A percentile compares a stretch with the other conserved stretches of the same genome.
phyloP scores from a whole-genome alignment of 2,888 invertebrate genomes.

The Phalangium opilio region DNA sequence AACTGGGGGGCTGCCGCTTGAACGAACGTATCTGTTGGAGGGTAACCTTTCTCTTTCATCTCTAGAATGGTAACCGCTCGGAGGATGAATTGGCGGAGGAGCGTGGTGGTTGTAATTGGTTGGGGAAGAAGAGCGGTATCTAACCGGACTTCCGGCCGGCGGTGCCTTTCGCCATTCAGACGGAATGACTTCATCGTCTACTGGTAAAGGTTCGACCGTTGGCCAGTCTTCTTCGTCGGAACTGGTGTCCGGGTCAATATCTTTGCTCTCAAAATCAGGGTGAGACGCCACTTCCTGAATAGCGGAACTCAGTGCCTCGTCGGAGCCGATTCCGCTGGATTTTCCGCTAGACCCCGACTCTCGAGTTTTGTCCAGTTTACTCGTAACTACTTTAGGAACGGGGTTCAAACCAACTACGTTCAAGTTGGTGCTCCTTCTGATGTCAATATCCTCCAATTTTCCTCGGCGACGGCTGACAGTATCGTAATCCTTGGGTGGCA shows the following conservation, averaged over 20 bases:
- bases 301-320: conserved; percentile 17
- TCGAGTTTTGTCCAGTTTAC: conserved; percentile 8
- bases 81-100: conserved; percentile 1
- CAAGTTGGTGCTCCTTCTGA: conserved; percentile 30
- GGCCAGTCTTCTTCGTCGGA: conserved; percentile 17
- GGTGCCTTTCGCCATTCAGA: conserved; percentile 12
- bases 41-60: background rate
- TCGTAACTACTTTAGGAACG: conserved; percentile 6
- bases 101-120: background rate
- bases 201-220: conserved; percentile 6
- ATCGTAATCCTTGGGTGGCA: conserved; percentile 89
- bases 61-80: too few relatives aligned
- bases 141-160: background rate
- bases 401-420: conserved; percentile 16
- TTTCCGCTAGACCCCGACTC: conserved; percentile 11
- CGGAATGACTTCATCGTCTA: conserved; percentile 10
- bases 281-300: conserved; percentile 18
- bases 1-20: conserved; percentile 3
- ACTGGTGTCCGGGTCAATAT: conserved; percentile 17
- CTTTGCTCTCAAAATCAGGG: conserved; percentile 17
- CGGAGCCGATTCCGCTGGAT: conserved; percentile 16
- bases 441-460: conserved; percentile 54
- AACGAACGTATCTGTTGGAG: conserved; percentile 2
- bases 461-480: conserved; percentile 67
- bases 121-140: background rate